Base-by-base conservation (phyloP, 2,797 vertebrate genomes). In the Smutsia gigantea region DNA sequence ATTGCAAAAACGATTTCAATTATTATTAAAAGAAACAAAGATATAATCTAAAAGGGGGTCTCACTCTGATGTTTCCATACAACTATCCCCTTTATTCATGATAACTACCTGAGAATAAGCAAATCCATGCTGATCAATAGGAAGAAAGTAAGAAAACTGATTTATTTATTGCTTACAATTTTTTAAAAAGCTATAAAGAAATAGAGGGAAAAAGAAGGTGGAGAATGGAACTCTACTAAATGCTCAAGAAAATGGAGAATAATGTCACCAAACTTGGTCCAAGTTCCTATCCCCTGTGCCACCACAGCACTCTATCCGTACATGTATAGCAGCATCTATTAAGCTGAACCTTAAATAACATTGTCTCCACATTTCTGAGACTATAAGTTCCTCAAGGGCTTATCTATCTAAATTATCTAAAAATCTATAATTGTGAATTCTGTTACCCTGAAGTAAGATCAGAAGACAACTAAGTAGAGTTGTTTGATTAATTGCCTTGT, bases 21-120 rank as follows among this genome's bases (percentile, higher is more conserved):
- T 93, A 55, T 42, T 93, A 77, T 86, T 72, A 72, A 93, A 85
- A 94, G 23, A 69, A 64, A 27, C 3, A 81, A 66, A 5, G 19
- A 11, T 84, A 18, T 86, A 89, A 82, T 69, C 5, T 68, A 81
- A 75, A 27, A 6, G 53, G 5, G 5, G 9, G 63, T 3, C 18
- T 75, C 15, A 18, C 7, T n/a, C 4, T 89, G 10, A 6, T 71
- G 27, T 31, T 82, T 84, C 75, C n/a, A 51, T 21, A 64, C 29
- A 69, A 17, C 39, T 39, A 34, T 66, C 11, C 19, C 9, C 2
- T 89, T 31, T 78, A 55, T 69, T 27, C 3, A 3, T 86, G 53
- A 57, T 72, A 6, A 82, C 25, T 69, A 51, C 61, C 53, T 71
- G 42, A 93, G 29, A 95, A 85, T 59, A 61, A 63, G 3, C 8